Evolutionary conservation across 2,888 invertebrate genomes (phyloP).

Genomic region (Druceiella hillmani): DNA sequence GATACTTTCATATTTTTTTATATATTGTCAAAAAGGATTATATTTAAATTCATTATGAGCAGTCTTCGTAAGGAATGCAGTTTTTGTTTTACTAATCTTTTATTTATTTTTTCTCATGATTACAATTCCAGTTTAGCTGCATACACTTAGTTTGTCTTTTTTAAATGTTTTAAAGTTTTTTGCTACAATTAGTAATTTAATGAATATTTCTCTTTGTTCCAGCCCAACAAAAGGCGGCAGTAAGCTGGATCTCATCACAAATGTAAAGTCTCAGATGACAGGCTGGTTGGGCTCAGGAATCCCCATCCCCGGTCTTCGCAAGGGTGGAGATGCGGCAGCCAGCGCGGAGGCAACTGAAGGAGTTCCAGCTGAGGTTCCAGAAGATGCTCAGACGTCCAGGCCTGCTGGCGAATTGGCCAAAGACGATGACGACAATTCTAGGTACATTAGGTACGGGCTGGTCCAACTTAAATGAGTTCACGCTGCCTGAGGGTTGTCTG

Average conservation of each 20-base stretch:
- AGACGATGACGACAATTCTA: slow-evolving; percentile 86
- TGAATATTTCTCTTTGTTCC: slow-evolving; percentile 27
- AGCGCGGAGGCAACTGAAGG: slow-evolving; percentile 42
- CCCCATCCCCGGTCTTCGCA: slow-evolving; percentile 68
- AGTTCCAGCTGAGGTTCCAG: slow-evolving; percentile 38
- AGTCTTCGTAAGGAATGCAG: too few relatives aligned
- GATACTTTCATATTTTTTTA: too few relatives aligned
- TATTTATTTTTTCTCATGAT: too few relatives aligned
- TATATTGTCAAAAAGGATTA: too few relatives aligned
- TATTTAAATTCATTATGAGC: too few relatives aligned
- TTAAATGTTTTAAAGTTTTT: not conserved
- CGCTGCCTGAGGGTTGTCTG: too few relatives aligned
- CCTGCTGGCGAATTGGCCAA: slow-evolving; percentile 39
- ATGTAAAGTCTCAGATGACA: slow-evolving; percentile 81
- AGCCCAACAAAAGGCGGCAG: slow-evolving; percentile 69
- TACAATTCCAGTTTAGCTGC: too few relatives aligned
- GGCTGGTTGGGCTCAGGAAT: slow-evolving; percentile 78
- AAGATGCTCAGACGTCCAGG: slow-evolving; percentile 38
- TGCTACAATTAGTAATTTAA: not conserved
- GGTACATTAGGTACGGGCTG: slow-evolving; percentile 75
- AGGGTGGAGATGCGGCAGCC: slow-evolving; percentile 54
- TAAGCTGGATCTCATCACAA: slow-evolving; percentile 77
- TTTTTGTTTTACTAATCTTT: too few relatives aligned
- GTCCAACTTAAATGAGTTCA: too few relatives aligned
- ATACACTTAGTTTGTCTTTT: not conserved